Conservation (phyloP, 1,140 invertebrate species). For the Drosophila bocki region DNA sequence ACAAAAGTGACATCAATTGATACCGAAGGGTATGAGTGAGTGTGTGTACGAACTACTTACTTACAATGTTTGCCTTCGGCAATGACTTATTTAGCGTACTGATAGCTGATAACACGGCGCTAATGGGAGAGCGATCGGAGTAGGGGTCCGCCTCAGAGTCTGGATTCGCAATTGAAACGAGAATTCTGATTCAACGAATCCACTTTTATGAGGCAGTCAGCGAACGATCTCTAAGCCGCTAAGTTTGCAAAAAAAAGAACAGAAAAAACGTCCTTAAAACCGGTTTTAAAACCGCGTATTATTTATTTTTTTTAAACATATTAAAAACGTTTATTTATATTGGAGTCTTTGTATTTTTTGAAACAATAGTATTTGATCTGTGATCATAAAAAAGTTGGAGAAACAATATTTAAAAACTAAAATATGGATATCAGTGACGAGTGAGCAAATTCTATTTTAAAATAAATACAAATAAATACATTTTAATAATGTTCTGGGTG, state of each 20-base stretch:
- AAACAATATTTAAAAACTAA: background rate
- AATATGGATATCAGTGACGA: background rate
- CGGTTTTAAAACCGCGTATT: background rate
- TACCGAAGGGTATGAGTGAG: slow-evolving; percentile 7
- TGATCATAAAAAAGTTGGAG: background rate
- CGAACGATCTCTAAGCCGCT: slow-evolving; percentile 1
- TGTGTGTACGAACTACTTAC: slow-evolving; percentile 1
- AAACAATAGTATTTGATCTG: background rate
- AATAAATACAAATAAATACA: background rate
- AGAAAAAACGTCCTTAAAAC: background rate
- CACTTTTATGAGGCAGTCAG: slow-evolving; percentile 6
- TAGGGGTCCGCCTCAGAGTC: slow-evolving; percentile 1
- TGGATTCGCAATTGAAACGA: background rate
- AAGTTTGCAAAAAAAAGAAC: background rate
- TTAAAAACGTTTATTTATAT: no score
- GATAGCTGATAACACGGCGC: slow-evolving; percentile 48
- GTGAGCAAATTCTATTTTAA: background rate
- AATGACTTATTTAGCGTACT: slow-evolving; percentile 59
- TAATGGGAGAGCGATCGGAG: slow-evolving; percentile 25
- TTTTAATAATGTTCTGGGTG: background rate
- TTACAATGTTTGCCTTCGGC: slow-evolving; percentile 44
- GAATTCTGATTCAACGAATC: slow-evolving; percentile 18
- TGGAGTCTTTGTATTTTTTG: background rate
- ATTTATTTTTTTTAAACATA: background rate
- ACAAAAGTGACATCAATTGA: slow-evolving; percentile 20